Conservation (phyloP, 2,888 invertebrate genomes). For the Busseola fusca region DNA sequence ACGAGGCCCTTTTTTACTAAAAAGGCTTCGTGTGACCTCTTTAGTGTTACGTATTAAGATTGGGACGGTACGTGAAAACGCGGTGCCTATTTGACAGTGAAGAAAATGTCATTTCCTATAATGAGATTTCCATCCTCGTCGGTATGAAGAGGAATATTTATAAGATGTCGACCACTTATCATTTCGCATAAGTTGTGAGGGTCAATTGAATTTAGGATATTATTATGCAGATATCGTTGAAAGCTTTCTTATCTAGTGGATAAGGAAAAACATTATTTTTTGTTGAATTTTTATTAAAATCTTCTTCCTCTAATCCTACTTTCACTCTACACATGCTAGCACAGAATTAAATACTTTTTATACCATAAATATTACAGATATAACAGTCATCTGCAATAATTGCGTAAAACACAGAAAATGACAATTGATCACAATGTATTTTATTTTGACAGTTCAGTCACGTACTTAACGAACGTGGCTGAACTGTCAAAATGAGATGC, state of each 20-base stretch:
- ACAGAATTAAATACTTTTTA: no score
- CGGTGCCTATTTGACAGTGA: conserved; percentile 27
- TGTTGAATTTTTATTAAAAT: not conserved
- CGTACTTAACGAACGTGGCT: not conserved
- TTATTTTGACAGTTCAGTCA: not conserved
- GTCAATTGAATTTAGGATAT: conserved; percentile 45
- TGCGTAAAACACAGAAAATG: not conserved
- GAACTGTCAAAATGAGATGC: not conserved
- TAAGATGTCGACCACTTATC: conserved; percentile 41
- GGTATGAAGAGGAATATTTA: conserved; percentile 29
- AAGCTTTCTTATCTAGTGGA: conserved; percentile 36
- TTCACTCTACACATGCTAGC: not conserved
- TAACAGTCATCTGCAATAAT: not conserved
- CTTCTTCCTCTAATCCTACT: no score
- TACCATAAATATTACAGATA: no score
- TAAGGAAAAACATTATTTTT: not conserved
- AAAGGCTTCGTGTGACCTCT: conserved; percentile 52
- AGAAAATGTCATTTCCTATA: conserved; percentile 41
- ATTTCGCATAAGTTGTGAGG: conserved; percentile 37
- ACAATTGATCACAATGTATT: not conserved
- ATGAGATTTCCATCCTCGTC: conserved; percentile 41
- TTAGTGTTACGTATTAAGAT: conserved; percentile 50
- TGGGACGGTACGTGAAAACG: conserved; percentile 34
- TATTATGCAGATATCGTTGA: conserved; percentile 38
- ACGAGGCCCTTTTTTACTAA: conserved; percentile 43